These are phyloP conservation scores for Verasper variegatus DNA, from an alignment of 2,113 vertebrate genomes.

Conservation along the genomic window DNA sequence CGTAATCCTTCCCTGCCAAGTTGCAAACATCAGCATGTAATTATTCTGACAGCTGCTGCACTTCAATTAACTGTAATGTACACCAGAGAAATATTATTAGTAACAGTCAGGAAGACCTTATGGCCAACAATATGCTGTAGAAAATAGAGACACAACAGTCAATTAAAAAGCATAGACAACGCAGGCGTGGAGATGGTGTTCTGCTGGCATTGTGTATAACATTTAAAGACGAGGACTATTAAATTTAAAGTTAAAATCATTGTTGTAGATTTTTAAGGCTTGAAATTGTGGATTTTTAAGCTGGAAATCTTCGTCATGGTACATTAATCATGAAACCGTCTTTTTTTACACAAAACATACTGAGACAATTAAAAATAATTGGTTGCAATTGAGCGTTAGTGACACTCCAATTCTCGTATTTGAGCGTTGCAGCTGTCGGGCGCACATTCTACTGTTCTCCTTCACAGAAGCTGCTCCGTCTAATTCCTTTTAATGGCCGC, in stretches of 20 bases:
- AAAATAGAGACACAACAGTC: slow-evolving; percentile 50
- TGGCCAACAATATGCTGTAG: slow-evolving; percentile 39
- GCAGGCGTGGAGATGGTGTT: background rate
- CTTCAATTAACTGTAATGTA: slow-evolving; percentile 78
- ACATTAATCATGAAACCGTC: slow-evolving; percentile 4
- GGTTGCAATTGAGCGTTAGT: background rate
- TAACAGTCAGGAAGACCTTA: slow-evolving; percentile 51
- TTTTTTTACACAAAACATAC: slow-evolving; percentile 2
- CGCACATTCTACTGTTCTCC: slow-evolving; percentile 9
- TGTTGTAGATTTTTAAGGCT: background rate
- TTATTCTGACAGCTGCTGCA: slow-evolving; percentile 82
- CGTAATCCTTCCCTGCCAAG: slow-evolving; percentile 71
- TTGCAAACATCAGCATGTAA: slow-evolving; percentile 79
- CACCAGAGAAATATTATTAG: slow-evolving; percentile 78
- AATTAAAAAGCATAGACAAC: slow-evolving; percentile 20
- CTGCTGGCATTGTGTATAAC: background rate
- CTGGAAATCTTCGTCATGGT: background rate
- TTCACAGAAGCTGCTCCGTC: slow-evolving; percentile 18
- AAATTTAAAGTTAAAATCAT: background rate
- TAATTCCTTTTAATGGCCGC: slow-evolving; percentile 35
- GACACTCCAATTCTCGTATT: slow-evolving; percentile 29
- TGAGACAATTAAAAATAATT: slow-evolving; percentile 31
- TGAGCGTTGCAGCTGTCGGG: slow-evolving; percentile 25
- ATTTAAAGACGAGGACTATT: background rate
- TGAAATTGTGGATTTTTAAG: background rate